Evolutionary conservation across 1,140 invertebrate species (phyloP).

Genomic region (Drosophila setifemur): DNA sequence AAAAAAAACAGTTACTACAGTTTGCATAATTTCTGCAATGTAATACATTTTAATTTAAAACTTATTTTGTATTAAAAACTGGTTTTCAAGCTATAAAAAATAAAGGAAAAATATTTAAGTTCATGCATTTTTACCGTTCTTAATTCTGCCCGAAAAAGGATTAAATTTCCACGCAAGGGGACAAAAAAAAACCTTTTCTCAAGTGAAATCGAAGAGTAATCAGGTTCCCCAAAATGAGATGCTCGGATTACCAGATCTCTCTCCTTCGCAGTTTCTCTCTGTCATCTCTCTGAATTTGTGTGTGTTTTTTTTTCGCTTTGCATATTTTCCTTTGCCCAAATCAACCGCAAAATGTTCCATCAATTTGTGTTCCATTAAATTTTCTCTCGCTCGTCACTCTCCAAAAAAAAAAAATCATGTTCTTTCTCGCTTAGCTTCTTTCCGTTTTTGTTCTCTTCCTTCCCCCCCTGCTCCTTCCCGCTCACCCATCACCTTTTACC

Average conservation of each 20-base stretch:
- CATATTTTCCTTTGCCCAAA: slow-evolving; percentile 13
- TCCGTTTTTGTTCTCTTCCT: not conserved
- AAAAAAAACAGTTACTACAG: too few species aligned
- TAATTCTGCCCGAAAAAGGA: not conserved
- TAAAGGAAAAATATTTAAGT: too few species aligned
- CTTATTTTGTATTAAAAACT: too few species aligned
- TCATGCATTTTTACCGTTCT: not conserved
- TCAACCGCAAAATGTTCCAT: slow-evolving; percentile 41
- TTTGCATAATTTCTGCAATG: too few species aligned
- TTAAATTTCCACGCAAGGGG: slow-evolving; percentile 4
- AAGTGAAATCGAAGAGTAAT: not conserved
- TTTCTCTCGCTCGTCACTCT: too few species aligned
- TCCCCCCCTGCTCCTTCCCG: not conserved
- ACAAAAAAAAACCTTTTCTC: not conserved
- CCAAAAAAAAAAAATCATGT: too few species aligned
- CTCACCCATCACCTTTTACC: not conserved
- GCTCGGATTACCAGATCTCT: slow-evolving; percentile 19
- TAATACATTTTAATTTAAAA: too few species aligned
- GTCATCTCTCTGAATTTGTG: not conserved
- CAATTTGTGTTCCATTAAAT: slow-evolving; percentile 34
- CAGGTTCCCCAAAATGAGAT: not conserved
- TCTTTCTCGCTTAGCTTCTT: too few species aligned
- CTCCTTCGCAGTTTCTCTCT: not conserved
- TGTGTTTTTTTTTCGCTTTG: not conserved
- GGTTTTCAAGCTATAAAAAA: too few species aligned